These are phyloP conservation scores for Lagopus leucura DNA, from an alignment of 2,113 vertebrate genomes.

Conservation along the genomic window DNA sequence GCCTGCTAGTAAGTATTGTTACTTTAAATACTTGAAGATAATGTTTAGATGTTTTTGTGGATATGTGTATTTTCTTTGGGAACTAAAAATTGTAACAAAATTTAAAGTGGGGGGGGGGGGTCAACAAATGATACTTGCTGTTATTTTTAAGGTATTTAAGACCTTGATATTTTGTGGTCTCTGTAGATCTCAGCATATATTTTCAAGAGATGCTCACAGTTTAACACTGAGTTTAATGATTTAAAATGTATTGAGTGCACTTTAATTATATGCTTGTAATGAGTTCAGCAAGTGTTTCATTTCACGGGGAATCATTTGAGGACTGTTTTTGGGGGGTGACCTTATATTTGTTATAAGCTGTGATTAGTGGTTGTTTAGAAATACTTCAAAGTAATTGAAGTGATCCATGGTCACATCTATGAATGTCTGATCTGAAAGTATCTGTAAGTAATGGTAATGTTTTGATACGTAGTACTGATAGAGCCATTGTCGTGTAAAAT, in stretches of 20 bases:
- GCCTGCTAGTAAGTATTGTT: constrained; percentile 67
- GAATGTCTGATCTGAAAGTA: not conserved
- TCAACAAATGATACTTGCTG: not conserved
- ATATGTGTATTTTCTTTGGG: not conserved
- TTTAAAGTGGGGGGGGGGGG: fast-evolving
- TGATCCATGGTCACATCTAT: not conserved
- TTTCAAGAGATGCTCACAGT: not conserved
- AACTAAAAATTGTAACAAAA: not conserved
- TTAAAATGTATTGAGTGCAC: not conserved
- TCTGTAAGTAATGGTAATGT: not conserved
- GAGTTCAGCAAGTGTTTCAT: not conserved
- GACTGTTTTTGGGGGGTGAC: not conserved
- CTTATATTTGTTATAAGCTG: not conserved
- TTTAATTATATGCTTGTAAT: not conserved
- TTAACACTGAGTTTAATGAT: not conserved
- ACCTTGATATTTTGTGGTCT: not conserved
- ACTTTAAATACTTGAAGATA: not conserved
- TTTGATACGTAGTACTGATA: not conserved
- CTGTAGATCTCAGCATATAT: not conserved
- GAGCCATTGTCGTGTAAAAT: not conserved
- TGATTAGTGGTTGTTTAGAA: not conserved
- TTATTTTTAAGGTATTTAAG: not conserved
- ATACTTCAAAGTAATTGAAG: not conserved
- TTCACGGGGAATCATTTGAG: not conserved
- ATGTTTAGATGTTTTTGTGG: not conserved